phyloP scores from a whole-genome alignment of 2,113 vertebrate species.

The Periophthalmus modestus region DNA sequence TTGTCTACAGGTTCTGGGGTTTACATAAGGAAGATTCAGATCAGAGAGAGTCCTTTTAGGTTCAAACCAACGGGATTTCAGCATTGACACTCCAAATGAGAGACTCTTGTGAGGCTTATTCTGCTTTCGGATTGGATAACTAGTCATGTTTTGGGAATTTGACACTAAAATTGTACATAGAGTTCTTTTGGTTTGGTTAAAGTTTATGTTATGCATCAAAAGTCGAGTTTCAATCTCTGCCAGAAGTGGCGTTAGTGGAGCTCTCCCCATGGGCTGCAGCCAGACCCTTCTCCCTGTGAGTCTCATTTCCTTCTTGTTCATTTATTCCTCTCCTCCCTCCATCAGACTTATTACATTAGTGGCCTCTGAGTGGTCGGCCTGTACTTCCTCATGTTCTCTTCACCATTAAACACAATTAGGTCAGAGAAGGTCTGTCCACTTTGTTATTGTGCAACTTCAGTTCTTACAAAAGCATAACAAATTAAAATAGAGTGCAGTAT shows the following conservation, averaged over 20 bases:
- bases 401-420: constrained; percentile 2
- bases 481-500: background rate
- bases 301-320: background rate
- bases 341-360: background rate
- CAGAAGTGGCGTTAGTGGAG: background rate
- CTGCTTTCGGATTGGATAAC: too few species aligned
- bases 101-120: too few species aligned
- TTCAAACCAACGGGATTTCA: too few species aligned
- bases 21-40: too few species aligned
- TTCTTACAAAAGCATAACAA: background rate
- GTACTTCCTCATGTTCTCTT: background rate
- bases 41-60: too few species aligned
- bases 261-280: background rate
- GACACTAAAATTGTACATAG: too few species aligned
- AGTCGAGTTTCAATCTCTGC: background rate
- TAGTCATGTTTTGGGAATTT: too few species aligned
- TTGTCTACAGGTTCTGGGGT: too few species aligned
- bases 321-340: background rate
- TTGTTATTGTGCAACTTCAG: background rate
- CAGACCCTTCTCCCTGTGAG: background rate
- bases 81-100: too few species aligned
- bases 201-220: background rate
- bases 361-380: background rate
- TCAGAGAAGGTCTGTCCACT: background rate
- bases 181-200: background rate